phyloP scores from a whole-genome alignment of 2,888 invertebrate genomes.

The Gymnocheta viridis region DNA sequence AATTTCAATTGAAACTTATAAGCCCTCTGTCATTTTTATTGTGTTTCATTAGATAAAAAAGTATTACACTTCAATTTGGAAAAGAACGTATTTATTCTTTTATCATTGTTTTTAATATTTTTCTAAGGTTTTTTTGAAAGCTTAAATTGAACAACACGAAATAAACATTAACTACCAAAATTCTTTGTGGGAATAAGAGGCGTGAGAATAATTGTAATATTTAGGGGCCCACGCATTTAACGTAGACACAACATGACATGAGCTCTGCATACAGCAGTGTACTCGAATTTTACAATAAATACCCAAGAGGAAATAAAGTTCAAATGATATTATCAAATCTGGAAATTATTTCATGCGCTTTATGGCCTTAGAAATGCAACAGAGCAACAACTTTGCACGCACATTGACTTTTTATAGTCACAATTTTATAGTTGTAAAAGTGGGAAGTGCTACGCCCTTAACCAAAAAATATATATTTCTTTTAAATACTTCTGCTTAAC shows the following conservation, averaged over 20 bases:
- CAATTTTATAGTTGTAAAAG: too few relatives aligned
- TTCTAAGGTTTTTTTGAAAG: not conserved
- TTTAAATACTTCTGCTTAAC: too few relatives aligned
- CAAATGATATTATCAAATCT: not conserved
- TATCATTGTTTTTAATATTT: not conserved
- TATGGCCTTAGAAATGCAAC: too few relatives aligned
- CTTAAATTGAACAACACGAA: conserved; percentile 51
- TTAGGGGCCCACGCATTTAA: conserved; percentile 70
- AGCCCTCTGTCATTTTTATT: not conserved
- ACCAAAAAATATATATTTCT: too few relatives aligned
- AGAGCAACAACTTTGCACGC: too few relatives aligned
- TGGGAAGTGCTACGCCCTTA: too few relatives aligned
- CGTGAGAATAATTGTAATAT: conserved; percentile 71
- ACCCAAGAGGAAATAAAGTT: conserved; percentile 17
- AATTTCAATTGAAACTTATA: not conserved
- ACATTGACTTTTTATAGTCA: too few relatives aligned
- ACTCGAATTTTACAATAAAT: not conserved
- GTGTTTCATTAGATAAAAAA: not conserved
- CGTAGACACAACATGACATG: conserved; percentile 52
- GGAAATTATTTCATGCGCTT: too few relatives aligned
- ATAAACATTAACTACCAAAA: conserved; percentile 51
- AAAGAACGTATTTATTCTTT: conserved; percentile 4
- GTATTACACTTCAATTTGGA: too few relatives aligned
- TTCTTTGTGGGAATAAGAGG: conserved; percentile 62
- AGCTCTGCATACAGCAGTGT: conserved; percentile 16